Percentiles rank a stretch among this genome's conserved stretches.
Evolutionary conservation across 2,113 vertebrate species (phyloP).

Genomic region (Hippolais icterina): DNA sequence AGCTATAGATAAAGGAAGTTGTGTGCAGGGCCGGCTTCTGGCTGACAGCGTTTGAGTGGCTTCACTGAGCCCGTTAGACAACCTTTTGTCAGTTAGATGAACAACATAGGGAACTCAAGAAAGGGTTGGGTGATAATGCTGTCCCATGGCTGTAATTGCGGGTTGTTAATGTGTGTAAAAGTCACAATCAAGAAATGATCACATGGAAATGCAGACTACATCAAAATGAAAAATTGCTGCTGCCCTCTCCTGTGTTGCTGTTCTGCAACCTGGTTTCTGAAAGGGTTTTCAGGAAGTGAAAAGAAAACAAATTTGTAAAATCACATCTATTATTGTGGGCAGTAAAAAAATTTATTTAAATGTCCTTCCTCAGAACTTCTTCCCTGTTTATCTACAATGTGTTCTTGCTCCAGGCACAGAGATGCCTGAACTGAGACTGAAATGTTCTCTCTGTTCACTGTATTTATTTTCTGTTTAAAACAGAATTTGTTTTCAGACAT

Average conservation of each 20-base stretch:
- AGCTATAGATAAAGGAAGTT: not conserved
- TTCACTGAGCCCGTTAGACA: not conserved
- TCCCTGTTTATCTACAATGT: not conserved
- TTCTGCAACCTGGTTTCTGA: not conserved
- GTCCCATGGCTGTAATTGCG: not conserved
- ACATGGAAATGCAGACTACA: not conserved
- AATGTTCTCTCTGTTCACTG: not conserved
- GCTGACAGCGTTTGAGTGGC: not conserved
- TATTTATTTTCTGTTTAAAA: not conserved
- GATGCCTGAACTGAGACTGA: not conserved
- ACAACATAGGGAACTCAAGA: not conserved
- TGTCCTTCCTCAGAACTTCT: not conserved
- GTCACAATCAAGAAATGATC: not conserved
- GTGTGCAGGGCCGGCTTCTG: not conserved
- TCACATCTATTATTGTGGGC: not conserved
- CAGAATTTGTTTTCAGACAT: not conserved
- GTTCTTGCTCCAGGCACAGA: not conserved
- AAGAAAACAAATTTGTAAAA: not conserved
- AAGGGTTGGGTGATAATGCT: not conserved
- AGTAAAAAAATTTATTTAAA: not conserved
- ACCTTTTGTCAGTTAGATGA: not conserved
- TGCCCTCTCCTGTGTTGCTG: not conserved
- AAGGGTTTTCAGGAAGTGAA: not conserved
- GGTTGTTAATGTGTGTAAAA: not conserved
- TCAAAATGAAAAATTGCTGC: not conserved